Evolutionary conservation across 2,888 invertebrate species (phyloP).

Genomic region (Xestia c-nigrum): DNA sequence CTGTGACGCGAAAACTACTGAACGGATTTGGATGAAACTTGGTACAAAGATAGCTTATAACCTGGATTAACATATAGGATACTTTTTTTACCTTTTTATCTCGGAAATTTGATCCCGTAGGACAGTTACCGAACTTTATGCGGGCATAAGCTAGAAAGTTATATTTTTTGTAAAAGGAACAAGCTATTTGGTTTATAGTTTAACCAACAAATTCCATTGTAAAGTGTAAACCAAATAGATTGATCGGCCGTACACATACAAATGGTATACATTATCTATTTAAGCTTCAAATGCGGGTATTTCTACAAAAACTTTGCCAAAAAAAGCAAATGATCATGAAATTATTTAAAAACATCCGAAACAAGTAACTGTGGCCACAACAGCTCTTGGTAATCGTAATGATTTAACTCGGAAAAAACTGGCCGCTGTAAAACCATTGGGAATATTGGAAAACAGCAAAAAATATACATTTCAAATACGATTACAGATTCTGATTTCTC

Average conservation of each 20-base stretch:
- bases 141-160: no score
- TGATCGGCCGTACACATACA: no score
- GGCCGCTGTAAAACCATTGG: conserved; percentile 15
- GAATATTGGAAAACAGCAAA: conserved; percentile 46
- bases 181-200: no score
- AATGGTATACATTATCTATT: neutral
- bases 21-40: no score
- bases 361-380: conserved; percentile 11
- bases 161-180: neutral
- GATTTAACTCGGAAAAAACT: conserved; percentile 34
- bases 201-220: no score
- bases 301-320: neutral
- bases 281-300: neutral
- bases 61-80: no score
- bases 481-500: conserved; percentile 34
- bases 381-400: conserved; percentile 12
- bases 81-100: no score
- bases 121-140: no score
- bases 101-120: no score
- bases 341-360: conserved; percentile 8
- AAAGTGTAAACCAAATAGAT: no score
- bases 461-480: conserved; percentile 42
- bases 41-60: no score
- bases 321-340: neutral
- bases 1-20: no score